phyloP scores from a whole-genome alignment of 1,140 invertebrate genomes.

The Lepeophtheirus salmonis region DNA sequence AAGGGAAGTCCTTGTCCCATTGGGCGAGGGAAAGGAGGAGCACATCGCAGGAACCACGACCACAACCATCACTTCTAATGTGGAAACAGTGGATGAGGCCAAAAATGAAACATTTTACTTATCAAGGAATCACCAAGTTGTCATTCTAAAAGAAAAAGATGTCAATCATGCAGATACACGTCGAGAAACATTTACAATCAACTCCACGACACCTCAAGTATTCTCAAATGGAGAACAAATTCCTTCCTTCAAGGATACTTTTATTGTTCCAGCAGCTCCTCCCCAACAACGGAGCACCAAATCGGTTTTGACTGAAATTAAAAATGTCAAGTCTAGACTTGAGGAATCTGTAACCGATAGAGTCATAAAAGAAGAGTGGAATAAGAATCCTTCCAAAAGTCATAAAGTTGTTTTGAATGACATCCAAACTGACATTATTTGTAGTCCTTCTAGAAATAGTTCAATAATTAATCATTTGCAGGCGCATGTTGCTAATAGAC shows the following conservation, averaged over 20 bases:
- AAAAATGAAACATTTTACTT: too few relatives aligned
- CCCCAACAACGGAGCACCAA: not conserved
- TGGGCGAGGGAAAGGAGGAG: too few relatives aligned
- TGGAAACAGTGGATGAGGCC: too few relatives aligned
- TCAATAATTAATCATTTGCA: not conserved
- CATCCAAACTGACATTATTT: not conserved
- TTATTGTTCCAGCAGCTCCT: not conserved
- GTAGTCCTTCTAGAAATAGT: not conserved
- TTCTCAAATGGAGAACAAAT: not conserved
- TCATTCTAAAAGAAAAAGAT: too few relatives aligned
- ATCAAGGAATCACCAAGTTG: too few relatives aligned
- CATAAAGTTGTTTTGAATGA: not conserved
- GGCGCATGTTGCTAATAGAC: not conserved
- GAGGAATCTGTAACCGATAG: not conserved
- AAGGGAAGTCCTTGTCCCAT: too few relatives aligned
- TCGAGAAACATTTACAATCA: not conserved
- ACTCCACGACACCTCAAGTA: too few relatives aligned
- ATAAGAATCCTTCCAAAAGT: not conserved
- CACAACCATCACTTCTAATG: too few relatives aligned
- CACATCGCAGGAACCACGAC: too few relatives aligned
- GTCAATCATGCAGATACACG: too few relatives aligned
- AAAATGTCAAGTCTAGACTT: not conserved
- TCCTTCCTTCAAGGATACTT: not conserved
- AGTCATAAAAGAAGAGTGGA: not conserved
- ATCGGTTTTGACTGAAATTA: not conserved